These are phyloP conservation scores for Benitochromis conjunctus DNA, from an alignment of 2,113 vertebrate genomes.

Conservation along the genomic window DNA sequence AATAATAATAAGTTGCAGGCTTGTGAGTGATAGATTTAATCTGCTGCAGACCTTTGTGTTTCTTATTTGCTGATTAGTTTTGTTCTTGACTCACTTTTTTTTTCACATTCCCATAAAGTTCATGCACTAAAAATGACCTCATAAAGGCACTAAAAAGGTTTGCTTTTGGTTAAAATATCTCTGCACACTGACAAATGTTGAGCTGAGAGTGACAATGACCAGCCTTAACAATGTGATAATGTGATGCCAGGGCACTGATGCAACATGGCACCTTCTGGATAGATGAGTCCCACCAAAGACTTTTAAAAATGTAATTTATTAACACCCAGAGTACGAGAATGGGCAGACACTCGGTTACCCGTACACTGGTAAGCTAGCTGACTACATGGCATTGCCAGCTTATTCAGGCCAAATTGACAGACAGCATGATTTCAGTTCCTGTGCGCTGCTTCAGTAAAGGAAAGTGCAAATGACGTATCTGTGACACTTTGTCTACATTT, in stretches of 20 bases:
- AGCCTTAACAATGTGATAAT: background rate
- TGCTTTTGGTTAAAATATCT: background rate
- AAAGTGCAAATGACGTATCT: background rate
- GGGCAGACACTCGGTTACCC: too few species aligned
- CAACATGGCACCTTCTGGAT: background rate
- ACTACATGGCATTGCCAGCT: background rate
- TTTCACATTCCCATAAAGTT: accelerated
- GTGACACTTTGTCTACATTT: background rate
- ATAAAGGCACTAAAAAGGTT: background rate
- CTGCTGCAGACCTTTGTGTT: accelerated
- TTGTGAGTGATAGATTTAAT: background rate
- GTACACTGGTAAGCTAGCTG: background rate
- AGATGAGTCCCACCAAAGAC: accelerated
- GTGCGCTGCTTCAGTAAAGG: background rate
- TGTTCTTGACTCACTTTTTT: too few species aligned
- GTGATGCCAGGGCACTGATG: background rate
- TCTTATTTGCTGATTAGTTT: background rate
- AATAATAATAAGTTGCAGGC: background rate
- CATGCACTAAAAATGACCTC: background rate
- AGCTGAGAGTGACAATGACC: background rate
- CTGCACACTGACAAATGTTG: background rate
- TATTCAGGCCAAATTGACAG: background rate
- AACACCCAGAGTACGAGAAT: background rate
- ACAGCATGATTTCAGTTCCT: background rate
- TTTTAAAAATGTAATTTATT: background rate